Conservation (phyloP, 2,888 invertebrate species). For the Oscheius myriophilus region DNA sequence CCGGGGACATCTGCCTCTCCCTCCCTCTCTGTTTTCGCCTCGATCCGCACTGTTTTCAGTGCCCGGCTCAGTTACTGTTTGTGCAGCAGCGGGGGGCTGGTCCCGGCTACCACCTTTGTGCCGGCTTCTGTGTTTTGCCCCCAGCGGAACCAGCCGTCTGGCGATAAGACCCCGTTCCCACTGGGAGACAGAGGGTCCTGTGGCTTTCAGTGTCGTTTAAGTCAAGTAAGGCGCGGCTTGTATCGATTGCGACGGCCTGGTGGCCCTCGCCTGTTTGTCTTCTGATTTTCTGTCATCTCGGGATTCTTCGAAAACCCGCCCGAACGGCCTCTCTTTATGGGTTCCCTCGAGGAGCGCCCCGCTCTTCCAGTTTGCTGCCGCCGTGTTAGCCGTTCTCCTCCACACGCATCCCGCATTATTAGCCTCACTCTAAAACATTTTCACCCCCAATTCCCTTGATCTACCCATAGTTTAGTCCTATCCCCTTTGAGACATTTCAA, state of each 20-base stretch:
- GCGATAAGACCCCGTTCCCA: no score
- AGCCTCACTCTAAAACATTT: no score
- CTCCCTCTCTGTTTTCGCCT: conserved; percentile 3
- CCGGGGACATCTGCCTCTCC: background rate
- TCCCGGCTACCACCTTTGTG: conserved; percentile 6
- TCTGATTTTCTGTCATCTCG: background rate
- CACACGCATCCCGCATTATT: no score
- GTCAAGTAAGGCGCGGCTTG: conserved; percentile 21
- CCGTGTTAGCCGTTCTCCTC: no score
- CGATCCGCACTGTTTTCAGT: conserved; percentile 9
- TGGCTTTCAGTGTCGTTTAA: conserved; percentile 2
- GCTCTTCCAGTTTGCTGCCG: conserved; percentile 3
- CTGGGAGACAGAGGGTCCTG: background rate
- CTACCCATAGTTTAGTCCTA: no score
- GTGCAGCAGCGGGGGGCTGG: conserved; percentile 16
- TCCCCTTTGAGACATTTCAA: no score
- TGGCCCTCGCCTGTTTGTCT: background rate
- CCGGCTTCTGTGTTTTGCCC: conserved; percentile 1
- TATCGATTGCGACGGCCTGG: conserved; percentile 11
- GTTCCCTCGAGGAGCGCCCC: background rate
- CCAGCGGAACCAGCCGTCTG: no score
- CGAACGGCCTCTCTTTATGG: no score
- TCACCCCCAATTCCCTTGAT: no score
- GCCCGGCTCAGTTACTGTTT: conserved; percentile 25
- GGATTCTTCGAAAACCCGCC: no score